Evolutionary conservation across 1,140 invertebrate species (phyloP).

Genomic region (Drosophila rhopaloa): DNA sequence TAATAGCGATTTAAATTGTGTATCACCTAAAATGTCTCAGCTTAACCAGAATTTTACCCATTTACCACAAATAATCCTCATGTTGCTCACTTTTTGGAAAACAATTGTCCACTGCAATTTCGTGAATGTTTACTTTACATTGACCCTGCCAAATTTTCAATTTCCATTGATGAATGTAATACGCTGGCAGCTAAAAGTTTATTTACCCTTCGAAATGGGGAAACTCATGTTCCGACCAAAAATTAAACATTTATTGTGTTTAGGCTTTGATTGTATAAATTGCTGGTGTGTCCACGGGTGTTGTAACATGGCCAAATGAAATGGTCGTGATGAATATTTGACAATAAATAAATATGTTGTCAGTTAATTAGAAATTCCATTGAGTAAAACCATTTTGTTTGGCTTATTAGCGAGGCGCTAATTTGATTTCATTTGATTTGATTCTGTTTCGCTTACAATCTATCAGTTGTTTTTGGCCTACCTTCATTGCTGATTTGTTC

Average conservation of each 20-base stretch:
- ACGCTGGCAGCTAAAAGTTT: conserved; percentile 55
- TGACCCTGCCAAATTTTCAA: conserved; percentile 34
- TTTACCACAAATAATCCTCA: conserved; percentile 2
- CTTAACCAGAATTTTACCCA: conserved; percentile 1
- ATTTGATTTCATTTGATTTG: conserved; percentile 54
- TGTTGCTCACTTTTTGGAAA: conserved; percentile 32
- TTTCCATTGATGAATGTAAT: conserved; percentile 51
- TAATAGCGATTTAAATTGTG: neutral
- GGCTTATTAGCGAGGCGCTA: conserved; percentile 72
- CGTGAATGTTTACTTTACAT: conserved; percentile 41
- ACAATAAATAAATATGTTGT: conserved; percentile 76
- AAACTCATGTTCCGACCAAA: conserved; percentile 14
- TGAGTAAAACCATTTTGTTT: conserved; percentile 66
- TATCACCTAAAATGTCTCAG: neutral
- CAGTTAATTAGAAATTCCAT: conserved; percentile 79
- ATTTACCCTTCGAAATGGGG: conserved; percentile 39
- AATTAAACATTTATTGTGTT: conserved; percentile 73
- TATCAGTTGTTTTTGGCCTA: conserved; percentile 27
- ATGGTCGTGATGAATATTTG: conserved; percentile 54
- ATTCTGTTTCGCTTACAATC: conserved; percentile 51
- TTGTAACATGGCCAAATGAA: conserved; percentile 65
- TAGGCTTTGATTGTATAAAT: conserved; percentile 38
- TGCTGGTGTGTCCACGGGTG: neutral
- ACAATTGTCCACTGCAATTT: conserved; percentile 42
- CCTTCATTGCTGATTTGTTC: conserved; percentile 52